Base-by-base conservation (phyloP, 30 jellyfish, hydroid and myxozoan species). In the Chironex yamaguchii region DNA sequence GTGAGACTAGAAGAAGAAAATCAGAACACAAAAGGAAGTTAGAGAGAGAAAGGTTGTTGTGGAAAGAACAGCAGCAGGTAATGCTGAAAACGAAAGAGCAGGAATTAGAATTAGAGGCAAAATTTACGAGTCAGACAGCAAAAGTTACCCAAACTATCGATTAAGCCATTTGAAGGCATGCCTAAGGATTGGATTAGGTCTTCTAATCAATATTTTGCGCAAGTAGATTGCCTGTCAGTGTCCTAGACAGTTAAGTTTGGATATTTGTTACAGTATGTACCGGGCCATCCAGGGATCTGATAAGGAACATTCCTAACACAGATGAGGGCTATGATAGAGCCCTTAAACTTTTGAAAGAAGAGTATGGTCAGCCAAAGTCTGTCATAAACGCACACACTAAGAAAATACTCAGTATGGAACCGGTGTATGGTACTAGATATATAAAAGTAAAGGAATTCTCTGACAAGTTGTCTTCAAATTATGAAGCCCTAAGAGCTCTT, bases 111-210 rank as follows among this genome's bases (percentile, higher is more conserved):
- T 33, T 79, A 20, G 90, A 79, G 42, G 65, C 34, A 62, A 58
- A 29, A 23, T n/a, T n/a, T n/a, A 73, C 83, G 4, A 79, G 53
- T 29, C 35, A 35, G 33, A 25, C 71, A 3, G 4, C 71, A 54
- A 32, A 54, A 54, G 31, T 20, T 54, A 6, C 90, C 90, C 1
- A 79, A 21, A 34, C 29, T 79, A 33, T 62, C 35, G n/a, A 79
- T 62, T 62, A 49, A 81, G 36, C 90, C 90, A 31, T 79, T 63
- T 34, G 26, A 79, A 64, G 90, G 90, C 2, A 79, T 82, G n/a
- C 72, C 90, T n/a, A 79, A 62, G 71, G 90, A 79, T 34, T 79
- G 71, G 71, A 3, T 54, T n/a, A 54, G 90, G 65, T 76, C 25
- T 76, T 76, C 89, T 0, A 52, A 76, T 52, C 89, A 76, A 32